Percentiles rank a stretch among this genome's conserved stretches.
Conservation (phyloP, 2,797 vertebrate genomes). For the Rhodeus uyekii region DNA sequence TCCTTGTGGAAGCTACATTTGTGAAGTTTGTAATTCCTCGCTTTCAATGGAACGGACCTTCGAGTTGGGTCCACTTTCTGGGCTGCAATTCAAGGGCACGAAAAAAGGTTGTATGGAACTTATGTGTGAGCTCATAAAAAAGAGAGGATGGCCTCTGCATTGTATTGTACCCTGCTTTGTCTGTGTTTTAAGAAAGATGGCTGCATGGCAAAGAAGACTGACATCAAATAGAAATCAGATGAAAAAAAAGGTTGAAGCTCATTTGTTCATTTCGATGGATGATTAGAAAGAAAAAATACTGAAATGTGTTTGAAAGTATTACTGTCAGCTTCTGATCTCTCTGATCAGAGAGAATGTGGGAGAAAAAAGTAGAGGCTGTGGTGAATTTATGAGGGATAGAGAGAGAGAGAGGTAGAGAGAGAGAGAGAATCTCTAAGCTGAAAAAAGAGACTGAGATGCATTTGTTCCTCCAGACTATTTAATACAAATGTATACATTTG, state of each 20-base stretch:
- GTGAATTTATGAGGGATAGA: background rate
- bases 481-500: background rate
- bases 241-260: background rate
- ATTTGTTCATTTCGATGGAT: conserved; percentile 16
- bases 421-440: background rate
- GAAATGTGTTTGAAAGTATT: conserved; percentile 9
- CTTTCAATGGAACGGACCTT: background rate
- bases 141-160: background rate
- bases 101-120: background rate
- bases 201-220: background rate
- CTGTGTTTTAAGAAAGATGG: background rate
- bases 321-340: conserved; percentile 7
- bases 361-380: conserved; percentile 15
- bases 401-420: background rate
- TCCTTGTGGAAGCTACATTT: background rate
- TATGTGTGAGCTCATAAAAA: background rate
- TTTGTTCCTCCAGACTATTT: background rate
- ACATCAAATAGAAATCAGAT: conserved; percentile 8
- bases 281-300: conserved; percentile 17
- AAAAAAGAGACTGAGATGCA: background rate
- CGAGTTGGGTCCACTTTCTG: background rate
- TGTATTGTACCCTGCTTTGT: background rate
- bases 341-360: conserved; percentile 18
- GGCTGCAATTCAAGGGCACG: background rate
- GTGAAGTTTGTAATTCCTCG: background rate